Evolutionary conservation across 2,113 vertebrate species (phyloP).

Genomic region (Mormyrus iriodes): DNA sequence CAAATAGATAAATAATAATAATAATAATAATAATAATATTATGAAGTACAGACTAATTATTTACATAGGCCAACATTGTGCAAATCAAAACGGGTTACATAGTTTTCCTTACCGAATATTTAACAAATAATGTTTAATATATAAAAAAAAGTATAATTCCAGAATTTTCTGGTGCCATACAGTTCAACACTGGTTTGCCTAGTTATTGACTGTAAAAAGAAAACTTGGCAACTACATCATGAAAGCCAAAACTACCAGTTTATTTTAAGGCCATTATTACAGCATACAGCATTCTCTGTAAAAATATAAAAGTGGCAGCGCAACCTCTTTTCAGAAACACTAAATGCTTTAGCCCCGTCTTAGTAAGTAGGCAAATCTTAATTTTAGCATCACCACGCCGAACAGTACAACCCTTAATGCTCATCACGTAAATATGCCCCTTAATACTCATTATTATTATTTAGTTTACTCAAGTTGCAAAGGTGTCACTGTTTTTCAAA

Average conservation of each 20-base stretch:
- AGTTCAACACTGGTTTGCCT: neutral
- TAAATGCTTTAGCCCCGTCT: neutral
- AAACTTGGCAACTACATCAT: neutral
- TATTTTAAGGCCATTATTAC: neutral
- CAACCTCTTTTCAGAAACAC: neutral
- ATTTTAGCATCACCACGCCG: neutral
- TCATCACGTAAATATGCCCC: neutral
- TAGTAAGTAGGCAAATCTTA: neutral
- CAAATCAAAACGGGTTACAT: neutral
- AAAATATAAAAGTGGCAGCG: neutral
- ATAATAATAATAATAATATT: neutral
- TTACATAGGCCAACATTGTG: neutral
- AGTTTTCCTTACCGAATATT: neutral
- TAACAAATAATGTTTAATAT: neutral
- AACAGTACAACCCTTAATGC: neutral
- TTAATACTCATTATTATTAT: neutral
- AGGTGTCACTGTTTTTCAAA: neutral
- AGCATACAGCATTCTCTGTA: neutral
- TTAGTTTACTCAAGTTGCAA: neutral
- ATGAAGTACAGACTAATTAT: neutral
- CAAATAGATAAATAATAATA: neutral
- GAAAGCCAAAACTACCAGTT: neutral
- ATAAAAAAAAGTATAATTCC: neutral
- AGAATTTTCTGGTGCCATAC: neutral
- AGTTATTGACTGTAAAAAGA: neutral